These are phyloP conservation scores for Amiota communis DNA, from an alignment of 2,888 invertebrate species.

Conservation along the genomic window DNA sequence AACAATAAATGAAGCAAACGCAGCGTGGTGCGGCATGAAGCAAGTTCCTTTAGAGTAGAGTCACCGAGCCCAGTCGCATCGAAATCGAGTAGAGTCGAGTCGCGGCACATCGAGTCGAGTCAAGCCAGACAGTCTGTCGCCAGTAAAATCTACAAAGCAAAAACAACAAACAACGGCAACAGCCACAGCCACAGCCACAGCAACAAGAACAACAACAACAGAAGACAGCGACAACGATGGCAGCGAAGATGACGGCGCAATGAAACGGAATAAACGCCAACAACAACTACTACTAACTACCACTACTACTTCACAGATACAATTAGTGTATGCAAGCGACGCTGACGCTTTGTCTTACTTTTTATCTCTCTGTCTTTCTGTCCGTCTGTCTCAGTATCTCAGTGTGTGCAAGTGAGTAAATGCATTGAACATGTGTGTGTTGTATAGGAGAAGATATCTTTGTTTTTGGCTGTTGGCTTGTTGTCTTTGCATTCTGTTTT, in stretches of 20 bases:
- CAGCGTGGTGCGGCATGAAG: constrained; percentile 14
- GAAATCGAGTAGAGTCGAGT: neutral
- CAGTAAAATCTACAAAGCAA: constrained; percentile 50
- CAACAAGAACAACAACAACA: constrained; percentile 15
- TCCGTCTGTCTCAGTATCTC: too few relatives aligned
- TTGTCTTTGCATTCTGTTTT: too few relatives aligned
- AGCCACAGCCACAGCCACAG: constrained; percentile 6
- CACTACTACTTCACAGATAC: too few relatives aligned
- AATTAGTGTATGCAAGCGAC: neutral
- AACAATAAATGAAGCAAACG: neutral
- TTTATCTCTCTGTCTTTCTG: constrained; percentile 31
- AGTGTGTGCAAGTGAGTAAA: too few relatives aligned
- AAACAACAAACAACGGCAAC: constrained; percentile 14
- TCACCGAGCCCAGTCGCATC: neutral
- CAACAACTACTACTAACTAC: too few relatives aligned
- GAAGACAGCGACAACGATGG: constrained; percentile 42
- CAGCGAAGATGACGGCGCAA: constrained; percentile 40
- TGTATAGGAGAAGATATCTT: too few relatives aligned
- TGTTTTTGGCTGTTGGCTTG: too few relatives aligned
- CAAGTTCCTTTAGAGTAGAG: too few relatives aligned
- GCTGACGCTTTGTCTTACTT: constrained; percentile 42
- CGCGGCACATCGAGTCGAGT: constrained; percentile 39
- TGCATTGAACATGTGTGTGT: too few relatives aligned
- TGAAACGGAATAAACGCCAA: constrained; percentile 1
- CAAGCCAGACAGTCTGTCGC: constrained; percentile 58